A percentile compares a stretch with the other conserved stretches of the same genome.
These are phyloP conservation scores for Ascidia mentula DNA, from an alignment of 23 tunicate species.

Conservation along the genomic window DNA sequence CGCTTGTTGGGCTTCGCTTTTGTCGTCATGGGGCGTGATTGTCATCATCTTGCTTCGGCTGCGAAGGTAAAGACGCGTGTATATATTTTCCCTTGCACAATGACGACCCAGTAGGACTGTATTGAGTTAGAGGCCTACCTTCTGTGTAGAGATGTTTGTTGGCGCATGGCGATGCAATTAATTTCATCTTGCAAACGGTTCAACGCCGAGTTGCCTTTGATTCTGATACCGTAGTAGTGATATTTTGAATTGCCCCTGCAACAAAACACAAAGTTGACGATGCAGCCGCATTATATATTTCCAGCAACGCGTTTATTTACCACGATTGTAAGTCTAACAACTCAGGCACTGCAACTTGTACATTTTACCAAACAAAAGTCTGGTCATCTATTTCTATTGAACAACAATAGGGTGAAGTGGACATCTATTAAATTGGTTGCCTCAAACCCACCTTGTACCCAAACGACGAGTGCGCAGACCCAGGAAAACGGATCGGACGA, in stretches of 20 bases:
- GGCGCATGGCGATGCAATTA: constrained; percentile 75
- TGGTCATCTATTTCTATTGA: no score
- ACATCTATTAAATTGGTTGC: no score
- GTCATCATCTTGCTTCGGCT: constrained; percentile 14
- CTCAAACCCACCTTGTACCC: constrained; percentile 99
- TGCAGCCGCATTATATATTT: no score
- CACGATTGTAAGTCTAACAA: no score
- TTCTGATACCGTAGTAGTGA: constrained; percentile 97
- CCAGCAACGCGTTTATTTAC: no score
- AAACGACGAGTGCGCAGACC: constrained; percentile 93
- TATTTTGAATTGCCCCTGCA: constrained; percentile 97
- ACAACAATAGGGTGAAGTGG: no score
- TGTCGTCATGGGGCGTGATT: constrained; percentile 5
- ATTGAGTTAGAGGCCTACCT: neutral
- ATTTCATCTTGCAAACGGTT: constrained; percentile 86
- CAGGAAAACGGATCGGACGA: constrained; percentile 93
- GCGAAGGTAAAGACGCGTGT: neutral
- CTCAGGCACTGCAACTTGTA: no score
- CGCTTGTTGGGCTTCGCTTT: constrained; percentile 1
- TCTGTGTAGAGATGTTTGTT: constrained; percentile 38
- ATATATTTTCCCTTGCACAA: neutral
- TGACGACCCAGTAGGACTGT: neutral
- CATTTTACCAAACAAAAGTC: no score
- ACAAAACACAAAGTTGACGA: neutral
- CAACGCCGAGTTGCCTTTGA: constrained; percentile 93